Percentiles rank a stretch among this genome's conserved stretches.
phyloP scores from a whole-genome alignment of 2,113 vertebrate genomes.

The Sciurus niger region DNA sequence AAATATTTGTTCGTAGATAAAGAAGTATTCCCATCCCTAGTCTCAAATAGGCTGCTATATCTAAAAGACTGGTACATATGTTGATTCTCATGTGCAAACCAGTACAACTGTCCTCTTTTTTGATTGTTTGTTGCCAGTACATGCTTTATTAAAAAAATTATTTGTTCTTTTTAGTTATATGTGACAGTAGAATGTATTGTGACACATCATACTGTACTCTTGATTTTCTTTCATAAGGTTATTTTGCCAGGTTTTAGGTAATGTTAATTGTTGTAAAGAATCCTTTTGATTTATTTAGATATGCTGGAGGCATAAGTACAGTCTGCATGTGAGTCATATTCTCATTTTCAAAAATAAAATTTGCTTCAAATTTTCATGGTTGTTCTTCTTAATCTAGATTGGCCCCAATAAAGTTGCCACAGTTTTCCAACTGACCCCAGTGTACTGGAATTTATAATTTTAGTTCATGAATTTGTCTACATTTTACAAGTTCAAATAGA shows the following conservation, averaged over 20 bases:
- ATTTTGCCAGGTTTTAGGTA: neutral
- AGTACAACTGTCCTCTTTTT: neutral
- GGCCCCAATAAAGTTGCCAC: constrained; percentile 93
- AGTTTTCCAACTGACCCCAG: constrained; percentile 85
- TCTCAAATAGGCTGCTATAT: no score
- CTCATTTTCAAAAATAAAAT: constrained; percentile 95
- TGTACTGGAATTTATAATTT: constrained; percentile 93
- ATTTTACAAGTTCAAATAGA: constrained; percentile 93
- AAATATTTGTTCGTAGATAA: no score
- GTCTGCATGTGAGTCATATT: constrained; percentile 95
- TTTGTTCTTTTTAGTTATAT: no score
- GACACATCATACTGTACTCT: neutral
- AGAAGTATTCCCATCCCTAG: no score
- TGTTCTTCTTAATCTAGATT: constrained; percentile 92
- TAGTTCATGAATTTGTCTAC: constrained; percentile 90
- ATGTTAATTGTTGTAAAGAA: constrained; percentile 87
- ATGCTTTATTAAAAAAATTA: no score
- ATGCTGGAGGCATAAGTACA: constrained; percentile 91
- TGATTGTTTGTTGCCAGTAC: no score
- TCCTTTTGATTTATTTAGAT: constrained; percentile 94
- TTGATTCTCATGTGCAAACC: neutral
- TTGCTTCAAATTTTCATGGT: constrained; percentile 95
- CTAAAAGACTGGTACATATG: neutral
- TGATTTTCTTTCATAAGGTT: neutral
- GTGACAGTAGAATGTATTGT: no score